Conservation (phyloP, 2,888 invertebrate genomes). For the Brachyptera risi region DNA sequence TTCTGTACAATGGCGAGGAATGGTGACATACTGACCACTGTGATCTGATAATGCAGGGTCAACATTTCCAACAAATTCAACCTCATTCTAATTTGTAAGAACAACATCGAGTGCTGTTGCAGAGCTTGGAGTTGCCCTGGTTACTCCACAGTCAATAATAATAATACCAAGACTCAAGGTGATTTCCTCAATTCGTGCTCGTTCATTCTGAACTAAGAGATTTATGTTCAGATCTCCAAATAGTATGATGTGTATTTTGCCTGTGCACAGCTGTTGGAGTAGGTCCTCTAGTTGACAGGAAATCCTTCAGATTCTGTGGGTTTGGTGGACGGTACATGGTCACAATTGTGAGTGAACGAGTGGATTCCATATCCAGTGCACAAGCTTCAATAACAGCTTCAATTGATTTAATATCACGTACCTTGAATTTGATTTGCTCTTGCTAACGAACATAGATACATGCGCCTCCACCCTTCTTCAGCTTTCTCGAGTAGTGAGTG, state of each 20-base stretch:
- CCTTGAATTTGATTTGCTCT: neutral
- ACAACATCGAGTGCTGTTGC: neutral
- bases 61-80: neutral
- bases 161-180: neutral
- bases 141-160: neutral
- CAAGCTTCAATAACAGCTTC: neutral
- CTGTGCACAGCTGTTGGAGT: neutral
- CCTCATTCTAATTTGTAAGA: conserved; percentile 2
- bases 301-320: neutral
- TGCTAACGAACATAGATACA: neutral
- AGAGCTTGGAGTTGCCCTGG: neutral
- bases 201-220: neutral
- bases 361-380: neutral
- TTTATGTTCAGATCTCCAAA: conserved; percentile 1
- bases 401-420: conserved; percentile 1
- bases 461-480: neutral
- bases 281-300: neutral
- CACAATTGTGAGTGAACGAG: neutral
- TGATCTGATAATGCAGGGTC: conserved; percentile 11
- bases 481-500: neutral
- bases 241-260: neutral
- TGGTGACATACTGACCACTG: neutral
- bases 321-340: neutral
- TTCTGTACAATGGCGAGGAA: no score
- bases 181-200: neutral